Conservation (phyloP, 2,888 invertebrate species). For the Minunthozetes semirufus region DNA sequence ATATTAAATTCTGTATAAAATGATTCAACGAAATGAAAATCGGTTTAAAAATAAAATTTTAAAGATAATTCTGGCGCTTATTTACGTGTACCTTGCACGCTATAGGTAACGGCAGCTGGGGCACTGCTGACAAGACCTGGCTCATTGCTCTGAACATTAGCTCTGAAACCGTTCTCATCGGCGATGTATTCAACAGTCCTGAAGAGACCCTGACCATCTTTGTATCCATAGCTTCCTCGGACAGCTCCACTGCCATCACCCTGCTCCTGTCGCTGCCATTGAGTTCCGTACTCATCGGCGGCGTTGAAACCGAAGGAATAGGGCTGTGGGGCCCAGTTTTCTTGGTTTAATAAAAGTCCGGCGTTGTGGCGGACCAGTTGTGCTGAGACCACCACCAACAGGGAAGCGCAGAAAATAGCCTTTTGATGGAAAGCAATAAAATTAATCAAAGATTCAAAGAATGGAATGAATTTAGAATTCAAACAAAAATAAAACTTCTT, state of each 20-base stretch:
- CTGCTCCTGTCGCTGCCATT: slow-evolving; percentile 38
- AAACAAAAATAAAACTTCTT: background rate
- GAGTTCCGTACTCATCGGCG: slow-evolving; percentile 39
- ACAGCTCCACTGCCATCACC: slow-evolving; percentile 39
- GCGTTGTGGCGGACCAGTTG: background rate
- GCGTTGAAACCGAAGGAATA: slow-evolving; percentile 40
- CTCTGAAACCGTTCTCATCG: slow-evolving; percentile 42
- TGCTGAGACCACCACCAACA: background rate
- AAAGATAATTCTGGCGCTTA: background rate
- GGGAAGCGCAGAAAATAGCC: background rate
- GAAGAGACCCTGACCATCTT: slow-evolving; percentile 39
- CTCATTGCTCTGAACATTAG: slow-evolving; percentile 39
- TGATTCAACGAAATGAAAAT: no score
- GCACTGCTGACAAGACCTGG: slow-evolving; percentile 30
- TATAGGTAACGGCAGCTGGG: slow-evolving; percentile 34
- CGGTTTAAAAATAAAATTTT: background rate
- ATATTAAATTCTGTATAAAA: no score
- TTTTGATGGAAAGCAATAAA: background rate
- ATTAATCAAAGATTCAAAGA: no score
- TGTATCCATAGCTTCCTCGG: slow-evolving; percentile 40
- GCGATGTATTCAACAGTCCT: slow-evolving; percentile 41
- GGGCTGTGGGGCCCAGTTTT: slow-evolving; percentile 35
- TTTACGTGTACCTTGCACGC: no score
- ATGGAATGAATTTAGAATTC: background rate
- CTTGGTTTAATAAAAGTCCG: background rate